phyloP scores from a whole-genome alignment of 2,888 invertebrate species.

The Cancer borealis region DNA sequence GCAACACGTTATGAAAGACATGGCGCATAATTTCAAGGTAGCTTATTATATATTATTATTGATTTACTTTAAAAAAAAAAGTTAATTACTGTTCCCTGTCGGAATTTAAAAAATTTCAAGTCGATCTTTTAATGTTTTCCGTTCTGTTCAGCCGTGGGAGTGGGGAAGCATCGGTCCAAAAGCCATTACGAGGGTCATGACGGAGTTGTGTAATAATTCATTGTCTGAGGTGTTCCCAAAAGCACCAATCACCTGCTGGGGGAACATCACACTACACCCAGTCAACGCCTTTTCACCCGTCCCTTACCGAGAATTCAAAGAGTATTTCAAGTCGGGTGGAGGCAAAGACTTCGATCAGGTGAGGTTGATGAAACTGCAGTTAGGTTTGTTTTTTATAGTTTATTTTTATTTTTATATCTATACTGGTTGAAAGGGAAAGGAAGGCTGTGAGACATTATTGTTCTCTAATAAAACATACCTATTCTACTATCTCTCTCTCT shows the following conservation, averaged over 20 bases:
- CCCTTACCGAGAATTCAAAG: neutral
- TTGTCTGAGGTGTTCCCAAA: neutral
- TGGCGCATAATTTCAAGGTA: neutral
- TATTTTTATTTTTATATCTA: neutral
- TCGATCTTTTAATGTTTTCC: neutral
- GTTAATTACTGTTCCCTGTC: too few species aligned
- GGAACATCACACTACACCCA: neutral
- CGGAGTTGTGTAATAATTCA: neutral
- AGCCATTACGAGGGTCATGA: constrained; percentile 5
- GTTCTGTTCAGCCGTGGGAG: neutral
- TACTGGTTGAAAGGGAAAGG: neutral
- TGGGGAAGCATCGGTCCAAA: constrained; percentile 35
- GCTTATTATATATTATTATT: too few species aligned
- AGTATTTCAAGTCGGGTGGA: neutral
- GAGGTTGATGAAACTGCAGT: neutral
- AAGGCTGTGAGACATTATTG: too few species aligned
- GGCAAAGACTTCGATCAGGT: constrained; percentile 46
- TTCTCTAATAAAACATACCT: too few species aligned
- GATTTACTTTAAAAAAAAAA: too few species aligned
- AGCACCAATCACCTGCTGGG: neutral
- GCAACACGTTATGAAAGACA: neutral
- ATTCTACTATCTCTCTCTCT: too few species aligned
- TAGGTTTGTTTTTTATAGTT: neutral
- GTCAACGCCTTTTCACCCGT: neutral
- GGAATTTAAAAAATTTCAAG: too few species aligned